Percentiles rank a stretch among this genome's conserved stretches.
Evolutionary conservation across 1,140 invertebrate species (phyloP).

Genomic region (Eulimnadia texana): DNA sequence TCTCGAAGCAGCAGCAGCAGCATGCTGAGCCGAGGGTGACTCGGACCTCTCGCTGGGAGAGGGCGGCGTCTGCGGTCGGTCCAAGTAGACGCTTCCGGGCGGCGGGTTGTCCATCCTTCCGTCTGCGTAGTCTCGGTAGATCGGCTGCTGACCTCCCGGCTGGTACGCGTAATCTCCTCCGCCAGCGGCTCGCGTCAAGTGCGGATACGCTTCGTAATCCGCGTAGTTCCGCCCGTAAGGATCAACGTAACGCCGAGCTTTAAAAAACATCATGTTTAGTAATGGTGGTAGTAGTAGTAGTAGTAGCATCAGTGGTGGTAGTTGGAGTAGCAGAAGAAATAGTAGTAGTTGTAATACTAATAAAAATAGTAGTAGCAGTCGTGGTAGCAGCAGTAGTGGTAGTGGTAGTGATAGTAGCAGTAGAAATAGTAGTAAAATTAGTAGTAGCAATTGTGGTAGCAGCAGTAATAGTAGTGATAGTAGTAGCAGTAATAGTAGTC

Average conservation of each 20-base stretch:
- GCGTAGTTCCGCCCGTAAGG: conserved; percentile 28
- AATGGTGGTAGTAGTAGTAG: conserved; percentile 4
- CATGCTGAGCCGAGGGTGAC: conserved; percentile 38
- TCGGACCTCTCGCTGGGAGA: conserved; percentile 43
- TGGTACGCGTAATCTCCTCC: conserved; percentile 15
- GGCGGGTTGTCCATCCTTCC: conserved; percentile 4
- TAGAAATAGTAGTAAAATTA: too few species aligned
- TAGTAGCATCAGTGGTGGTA: background rate
- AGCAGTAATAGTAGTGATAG: too few species aligned
- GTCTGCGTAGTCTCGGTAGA: conserved; percentile 20
- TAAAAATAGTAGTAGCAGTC: too few species aligned
- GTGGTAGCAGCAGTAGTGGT: too few species aligned
- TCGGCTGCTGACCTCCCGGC: background rate
- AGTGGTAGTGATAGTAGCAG: too few species aligned
- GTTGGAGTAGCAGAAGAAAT: background rate
- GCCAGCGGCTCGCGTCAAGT: conserved; percentile 22
- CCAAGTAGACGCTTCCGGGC: conserved; percentile 21
- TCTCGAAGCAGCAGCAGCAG: too few species aligned
- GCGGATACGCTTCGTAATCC: conserved; percentile 44
- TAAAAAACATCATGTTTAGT: conserved; percentile 11
- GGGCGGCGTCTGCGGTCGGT: conserved; percentile 39
- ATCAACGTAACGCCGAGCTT: conserved; percentile 22
- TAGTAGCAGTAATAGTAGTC: too few species aligned
- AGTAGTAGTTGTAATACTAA: too few species aligned
- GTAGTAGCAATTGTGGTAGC: too few species aligned